phyloP scores from a whole-genome alignment of 2,113 vertebrate species.

The Scartelaos histophorus region DNA sequence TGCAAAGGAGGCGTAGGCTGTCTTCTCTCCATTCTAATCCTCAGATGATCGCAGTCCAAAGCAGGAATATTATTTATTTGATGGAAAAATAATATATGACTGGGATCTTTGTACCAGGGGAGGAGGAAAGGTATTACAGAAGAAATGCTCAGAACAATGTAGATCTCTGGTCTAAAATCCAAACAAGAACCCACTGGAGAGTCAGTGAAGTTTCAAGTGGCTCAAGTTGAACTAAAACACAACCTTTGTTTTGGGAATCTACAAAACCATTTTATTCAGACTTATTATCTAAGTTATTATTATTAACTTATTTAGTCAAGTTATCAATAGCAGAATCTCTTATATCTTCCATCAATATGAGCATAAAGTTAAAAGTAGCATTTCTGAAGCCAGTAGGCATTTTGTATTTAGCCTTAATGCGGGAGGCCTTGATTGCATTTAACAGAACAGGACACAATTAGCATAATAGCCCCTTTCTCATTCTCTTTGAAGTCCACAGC shows the following conservation, averaged over 20 bases:
- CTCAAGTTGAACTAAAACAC: slow-evolving; percentile 21
- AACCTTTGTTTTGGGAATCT: slow-evolving; percentile 28
- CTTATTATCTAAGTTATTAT: too few species aligned
- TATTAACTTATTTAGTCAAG: slow-evolving; percentile 29
- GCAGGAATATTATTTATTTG: slow-evolving; percentile 65
- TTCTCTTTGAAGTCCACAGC: slow-evolving; percentile 82
- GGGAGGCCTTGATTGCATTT: slow-evolving; percentile 75
- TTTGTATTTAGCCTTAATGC: slow-evolving; percentile 74
- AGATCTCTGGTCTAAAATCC: slow-evolving; percentile 44
- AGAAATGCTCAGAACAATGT: slow-evolving; percentile 51
- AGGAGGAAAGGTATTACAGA: slow-evolving; percentile 47
- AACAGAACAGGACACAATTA: slow-evolving; percentile 81
- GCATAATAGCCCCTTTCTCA: slow-evolving; percentile 79
- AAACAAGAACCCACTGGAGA: slow-evolving; percentile 38
- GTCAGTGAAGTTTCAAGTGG: slow-evolving; percentile 4
- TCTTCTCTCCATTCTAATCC: slow-evolving; percentile 46
- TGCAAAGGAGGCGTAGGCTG: slow-evolving; percentile 32
- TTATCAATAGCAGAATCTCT: not conserved
- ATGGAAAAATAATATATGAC: slow-evolving; percentile 49
- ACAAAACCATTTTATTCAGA: not conserved
- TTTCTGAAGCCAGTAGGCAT: slow-evolving; percentile 67
- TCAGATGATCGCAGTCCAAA: slow-evolving; percentile 43
- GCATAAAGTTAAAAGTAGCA: slow-evolving; percentile 28
- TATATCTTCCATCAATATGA: slow-evolving; percentile 24
- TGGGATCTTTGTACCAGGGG: slow-evolving; percentile 42